phyloP scores from a whole-genome alignment of 2,113 vertebrate species.

The Mesitornis unicolor region DNA sequence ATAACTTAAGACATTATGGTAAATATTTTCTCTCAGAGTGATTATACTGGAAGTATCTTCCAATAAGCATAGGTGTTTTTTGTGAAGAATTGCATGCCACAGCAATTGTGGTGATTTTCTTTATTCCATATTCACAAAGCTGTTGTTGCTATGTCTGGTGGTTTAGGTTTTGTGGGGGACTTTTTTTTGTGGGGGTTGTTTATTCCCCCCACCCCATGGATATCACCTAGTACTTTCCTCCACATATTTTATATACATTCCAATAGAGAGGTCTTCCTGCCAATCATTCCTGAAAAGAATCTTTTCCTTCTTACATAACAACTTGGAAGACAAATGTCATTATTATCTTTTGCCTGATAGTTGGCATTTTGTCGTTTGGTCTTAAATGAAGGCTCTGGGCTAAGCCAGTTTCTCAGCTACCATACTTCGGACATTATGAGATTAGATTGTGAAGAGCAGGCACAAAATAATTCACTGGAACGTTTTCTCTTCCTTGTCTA shows the following conservation, averaged over 20 bases:
- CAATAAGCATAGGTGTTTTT: background rate
- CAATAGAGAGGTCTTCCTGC: background rate
- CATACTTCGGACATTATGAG: background rate
- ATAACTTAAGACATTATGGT: background rate
- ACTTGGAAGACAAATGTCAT: background rate
- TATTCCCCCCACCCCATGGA: fast-evolving
- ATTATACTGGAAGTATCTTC: background rate
- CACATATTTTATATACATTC: background rate
- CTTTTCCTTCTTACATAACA: background rate
- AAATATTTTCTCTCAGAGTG: background rate
- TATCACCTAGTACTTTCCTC: background rate
- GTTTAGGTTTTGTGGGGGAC: background rate
- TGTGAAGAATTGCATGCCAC: background rate
- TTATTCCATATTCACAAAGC: background rate
- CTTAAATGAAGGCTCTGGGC: background rate
- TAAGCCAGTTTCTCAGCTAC: background rate
- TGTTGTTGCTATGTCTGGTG: background rate
- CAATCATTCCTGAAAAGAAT: background rate
- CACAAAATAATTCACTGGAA: background rate
- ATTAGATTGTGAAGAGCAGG: background rate
- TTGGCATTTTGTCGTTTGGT: background rate
- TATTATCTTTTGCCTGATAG: background rate
- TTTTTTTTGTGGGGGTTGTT: fast-evolving
- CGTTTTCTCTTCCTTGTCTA: background rate
- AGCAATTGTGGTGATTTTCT: background rate